Conservation (phyloP, 2,113 vertebrate species). For the Chitala chitala region DNA sequence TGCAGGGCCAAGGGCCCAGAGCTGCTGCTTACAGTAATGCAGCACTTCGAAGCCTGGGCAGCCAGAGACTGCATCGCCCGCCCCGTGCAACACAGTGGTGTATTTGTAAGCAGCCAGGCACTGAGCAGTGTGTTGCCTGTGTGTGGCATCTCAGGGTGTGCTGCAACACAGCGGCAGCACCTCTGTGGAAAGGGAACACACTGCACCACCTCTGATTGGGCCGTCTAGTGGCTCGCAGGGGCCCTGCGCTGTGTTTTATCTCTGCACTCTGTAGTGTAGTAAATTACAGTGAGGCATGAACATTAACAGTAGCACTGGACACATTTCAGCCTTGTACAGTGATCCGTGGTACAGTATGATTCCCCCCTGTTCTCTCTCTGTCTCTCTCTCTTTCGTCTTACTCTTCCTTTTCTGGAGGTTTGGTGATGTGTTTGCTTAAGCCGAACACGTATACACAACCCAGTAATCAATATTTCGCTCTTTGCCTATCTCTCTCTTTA, state of each 20-base stretch:
- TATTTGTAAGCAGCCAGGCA: background rate
- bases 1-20: constrained; percentile 32
- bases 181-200: constrained; percentile 49
- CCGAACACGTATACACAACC: constrained; percentile 57
- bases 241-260: constrained; percentile 57
- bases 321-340: constrained; percentile 41
- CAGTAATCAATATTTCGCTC: constrained; percentile 58
- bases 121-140: background rate
- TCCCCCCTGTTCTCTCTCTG: constrained; percentile 39
- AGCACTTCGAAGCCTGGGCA: constrained; percentile 34
- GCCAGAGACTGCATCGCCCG: constrained; percentile 32
- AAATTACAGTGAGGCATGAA: constrained; percentile 42
- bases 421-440: constrained; percentile 54
- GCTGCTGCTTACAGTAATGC: constrained; percentile 50
- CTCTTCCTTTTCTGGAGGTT: constrained; percentile 40
- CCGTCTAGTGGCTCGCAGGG: constrained; percentile 60
- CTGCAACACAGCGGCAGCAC: constrained; percentile 40
- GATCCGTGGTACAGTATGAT: constrained; percentile 35
- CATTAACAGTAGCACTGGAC: constrained; percentile 44
- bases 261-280: constrained; percentile 37
- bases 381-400: constrained; percentile 47
- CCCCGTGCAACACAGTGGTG: background rate
- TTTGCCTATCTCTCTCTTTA: constrained; percentile 41
- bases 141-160: background rate
- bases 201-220: constrained; percentile 60